Evolutionary conservation across 2,797 vertebrate species (phyloP).

Genomic region (Peromyscus melanophrys): DNA sequence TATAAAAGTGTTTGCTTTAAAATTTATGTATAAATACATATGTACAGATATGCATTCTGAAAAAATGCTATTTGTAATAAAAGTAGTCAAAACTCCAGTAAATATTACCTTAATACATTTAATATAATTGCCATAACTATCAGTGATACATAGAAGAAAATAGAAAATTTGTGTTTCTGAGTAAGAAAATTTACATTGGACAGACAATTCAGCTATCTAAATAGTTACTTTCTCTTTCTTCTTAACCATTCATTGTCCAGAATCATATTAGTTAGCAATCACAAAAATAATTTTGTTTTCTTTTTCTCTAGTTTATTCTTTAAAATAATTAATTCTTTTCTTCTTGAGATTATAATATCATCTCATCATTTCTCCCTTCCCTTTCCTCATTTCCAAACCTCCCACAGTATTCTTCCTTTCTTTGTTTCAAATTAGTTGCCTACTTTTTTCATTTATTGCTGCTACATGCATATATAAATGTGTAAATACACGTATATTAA

Average conservation of each 20-base stretch:
- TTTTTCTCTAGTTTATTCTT: not conserved
- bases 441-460: not conserved
- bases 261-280: not conserved
- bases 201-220: not conserved
- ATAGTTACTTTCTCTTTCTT: not conserved
- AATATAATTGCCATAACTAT: not conserved
- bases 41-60: not conserved
- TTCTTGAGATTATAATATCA: not conserved
- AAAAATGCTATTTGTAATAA: not conserved
- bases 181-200: not conserved
- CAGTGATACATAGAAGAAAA: not conserved
- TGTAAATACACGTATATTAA: not conserved
- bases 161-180: not conserved
- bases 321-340: not conserved
- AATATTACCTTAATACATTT: not conserved
- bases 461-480: not conserved
- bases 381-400: not conserved
- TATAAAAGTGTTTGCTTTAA: not conserved
- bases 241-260: not conserved
- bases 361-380: not conserved
- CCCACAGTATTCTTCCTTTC: not conserved
- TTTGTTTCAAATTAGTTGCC: not conserved
- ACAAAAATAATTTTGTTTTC: not conserved
- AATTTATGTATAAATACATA: not conserved
- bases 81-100: not conserved